A percentile compares a stretch with the other conserved stretches of the same genome.
Conservation (phyloP, 2,888 invertebrate genomes). For the Leptopterna dolabrata region DNA sequence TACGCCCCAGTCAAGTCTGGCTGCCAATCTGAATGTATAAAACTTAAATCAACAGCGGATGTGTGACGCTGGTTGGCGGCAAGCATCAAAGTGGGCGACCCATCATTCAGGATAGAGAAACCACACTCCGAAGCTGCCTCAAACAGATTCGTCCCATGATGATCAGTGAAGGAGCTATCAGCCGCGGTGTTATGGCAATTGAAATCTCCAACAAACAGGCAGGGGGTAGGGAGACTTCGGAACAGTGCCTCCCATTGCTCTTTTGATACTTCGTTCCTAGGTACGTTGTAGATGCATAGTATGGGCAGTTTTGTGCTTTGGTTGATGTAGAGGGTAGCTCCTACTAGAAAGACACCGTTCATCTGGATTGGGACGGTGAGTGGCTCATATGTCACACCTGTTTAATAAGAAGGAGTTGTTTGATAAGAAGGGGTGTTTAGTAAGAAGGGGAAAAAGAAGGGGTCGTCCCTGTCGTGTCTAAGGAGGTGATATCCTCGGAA, state of each 20-base stretch:
- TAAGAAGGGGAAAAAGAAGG: too few species aligned
- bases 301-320: neutral
- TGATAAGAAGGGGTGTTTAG: too few species aligned
- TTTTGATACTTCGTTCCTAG: neutral
- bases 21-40: neutral
- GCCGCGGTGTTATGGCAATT: too few species aligned
- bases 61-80: neutral
- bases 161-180: neutral
- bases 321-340: neutral
- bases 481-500: too few species aligned
- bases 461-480: too few species aligned
- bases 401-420: too few species aligned
- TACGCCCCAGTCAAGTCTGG: neutral
- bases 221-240: neutral
- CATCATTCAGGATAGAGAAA: neutral
- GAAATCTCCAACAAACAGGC: neutral
- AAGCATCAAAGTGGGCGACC: neutral
- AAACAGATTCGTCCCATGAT: neutral
- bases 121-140: neutral
- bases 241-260: neutral
- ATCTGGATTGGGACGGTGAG: neutral
- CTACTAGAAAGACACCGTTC: neutral
- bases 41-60: neutral
- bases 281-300: neutral
- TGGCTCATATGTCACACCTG: neutral